Conservation (phyloP, 2,113 vertebrate genomes). For the Tympanuchus pallidicinctus region DNA sequence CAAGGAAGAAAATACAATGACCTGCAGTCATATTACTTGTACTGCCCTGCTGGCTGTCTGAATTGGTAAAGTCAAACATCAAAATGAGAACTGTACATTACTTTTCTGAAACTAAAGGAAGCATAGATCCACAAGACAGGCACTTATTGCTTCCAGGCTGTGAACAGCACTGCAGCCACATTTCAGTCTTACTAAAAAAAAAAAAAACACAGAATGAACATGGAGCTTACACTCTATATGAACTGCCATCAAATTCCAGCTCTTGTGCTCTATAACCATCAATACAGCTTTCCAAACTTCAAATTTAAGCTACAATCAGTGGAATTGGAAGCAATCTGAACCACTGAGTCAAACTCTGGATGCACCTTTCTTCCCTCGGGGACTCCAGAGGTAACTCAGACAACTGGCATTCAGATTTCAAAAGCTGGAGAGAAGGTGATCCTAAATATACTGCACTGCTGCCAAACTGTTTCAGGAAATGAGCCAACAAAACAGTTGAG, state of each 20-base stretch:
- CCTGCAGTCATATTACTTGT: neutral
- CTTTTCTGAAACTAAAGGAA: neutral
- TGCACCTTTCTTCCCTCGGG: neutral
- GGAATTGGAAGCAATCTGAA: neutral
- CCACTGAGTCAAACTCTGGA: neutral
- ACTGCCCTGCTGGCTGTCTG: neutral
- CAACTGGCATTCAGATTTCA: neutral
- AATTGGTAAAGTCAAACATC: neutral
- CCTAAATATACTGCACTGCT: neutral
- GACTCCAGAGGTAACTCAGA: neutral
- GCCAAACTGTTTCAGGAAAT: neutral
- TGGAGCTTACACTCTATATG: neutral
- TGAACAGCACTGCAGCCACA: neutral
- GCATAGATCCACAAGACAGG: neutral
- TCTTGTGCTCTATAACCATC: neutral
- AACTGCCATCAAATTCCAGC: neutral
- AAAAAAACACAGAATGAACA: fast-evolving
- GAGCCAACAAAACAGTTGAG: neutral
- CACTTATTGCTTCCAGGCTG: neutral
- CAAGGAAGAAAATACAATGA: neutral
- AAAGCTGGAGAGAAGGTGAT: neutral
- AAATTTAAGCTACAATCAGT: neutral
- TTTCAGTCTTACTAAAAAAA: neutral
- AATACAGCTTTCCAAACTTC: neutral
- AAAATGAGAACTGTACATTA: neutral